Base-by-base conservation (phyloP, 2,113 vertebrate genomes). In the Cettia cetti region DNA sequence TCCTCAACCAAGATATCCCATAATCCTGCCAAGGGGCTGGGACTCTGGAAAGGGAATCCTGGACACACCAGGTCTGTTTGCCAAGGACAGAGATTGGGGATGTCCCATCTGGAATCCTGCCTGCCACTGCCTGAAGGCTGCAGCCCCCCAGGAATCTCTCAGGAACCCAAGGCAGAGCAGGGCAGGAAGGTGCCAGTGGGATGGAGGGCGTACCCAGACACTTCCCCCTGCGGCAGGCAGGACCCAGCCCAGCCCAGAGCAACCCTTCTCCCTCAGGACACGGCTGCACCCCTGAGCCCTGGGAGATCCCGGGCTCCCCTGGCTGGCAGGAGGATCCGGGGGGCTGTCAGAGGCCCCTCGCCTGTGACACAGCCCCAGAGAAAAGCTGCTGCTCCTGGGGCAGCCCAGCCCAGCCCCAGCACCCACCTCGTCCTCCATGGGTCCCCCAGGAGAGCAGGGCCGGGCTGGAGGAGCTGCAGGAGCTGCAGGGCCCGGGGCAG, bases 341-440 rank as follows among this genome's bases (percentile, higher is more conserved):
- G n/a, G n/a, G n/a, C n/a, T n/a, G n/a, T n/a, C n/a, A n/a, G n/a
- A 40, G 31, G 31, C 21, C 22, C 45, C 45, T 47, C 5, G 11
- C 2, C 20, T 0, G 1, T 42, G 45, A 50, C 13, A 5, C 71
- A 35, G 70, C 4, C 13, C 0, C 39, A n/a, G n/a, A n/a, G 10
- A 40, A 40, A 9, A 11, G 30, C 39, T 66, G 20, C 88, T 75
- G 37, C 70, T 35, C 26, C 4, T 0, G 44, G 23, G 78, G 40
- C 12, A 15, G 11, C 77, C 70, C n/a, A 2, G 0, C 11, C 27
- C 30, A 3, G 72, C 35, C 11, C 27, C 30, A 3, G 72, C 35
- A 89, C 98, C 95, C 89, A 98, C 98, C 98, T 98, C 97, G 2
- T 82, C 95, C 95, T 98, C 98, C 98, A 97, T 96, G 23, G 57